Base-by-base conservation (phyloP, 2,113 vertebrate genomes). In the Phainopepla nitens region DNA sequence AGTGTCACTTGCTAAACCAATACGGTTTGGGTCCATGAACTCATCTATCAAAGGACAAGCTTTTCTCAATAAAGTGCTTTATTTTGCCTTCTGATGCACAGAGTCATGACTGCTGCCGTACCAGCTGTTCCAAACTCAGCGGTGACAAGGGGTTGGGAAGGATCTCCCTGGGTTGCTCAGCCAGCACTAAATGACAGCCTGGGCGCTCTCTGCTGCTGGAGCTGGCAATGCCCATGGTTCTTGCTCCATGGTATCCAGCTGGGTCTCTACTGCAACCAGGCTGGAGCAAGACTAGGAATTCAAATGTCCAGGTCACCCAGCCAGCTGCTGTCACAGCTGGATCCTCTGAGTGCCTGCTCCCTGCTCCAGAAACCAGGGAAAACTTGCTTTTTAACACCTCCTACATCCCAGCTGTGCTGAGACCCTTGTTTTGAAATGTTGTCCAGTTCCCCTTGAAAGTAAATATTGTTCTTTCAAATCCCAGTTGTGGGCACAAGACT, bases 211-310 rank as follows among this genome's bases (percentile, higher is more conserved):
- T 51, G 42, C 22, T 33, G 11, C 15, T 35, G 66, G 49, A 35
- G 54, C 23, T 53, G 62, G 25, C 13, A 82, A 7, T 6, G 6
- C 1, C 10, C 10, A 22, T 0, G 0, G 5, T 6, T 80, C 53
- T 56, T 68, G 11, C 29, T 31, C 33, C 7, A 2, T 8, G 7
- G 7, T 12, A 29, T 39, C 66, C 49, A 20, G 3, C 6, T 51
- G 66, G 66, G 4, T 8, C 2, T 11, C 23, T 35, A 1, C 13
- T 82, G 29, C 51, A 69, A 47, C 20, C 22, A n/a, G 42, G 12
- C 0, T 28, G 6, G 15, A 82, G 39, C 35, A 62, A 50, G 33
- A 41, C 7, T 17, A 41, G 45, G 45, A 69, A 15, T 27, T 56
- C 24, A 8, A n/a, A 44, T 6, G 12, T 54, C 16, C 33, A 13